Evolutionary conservation across 2,113 vertebrate species (phyloP).

Genomic region (Psephotus haematonotus): DNA sequence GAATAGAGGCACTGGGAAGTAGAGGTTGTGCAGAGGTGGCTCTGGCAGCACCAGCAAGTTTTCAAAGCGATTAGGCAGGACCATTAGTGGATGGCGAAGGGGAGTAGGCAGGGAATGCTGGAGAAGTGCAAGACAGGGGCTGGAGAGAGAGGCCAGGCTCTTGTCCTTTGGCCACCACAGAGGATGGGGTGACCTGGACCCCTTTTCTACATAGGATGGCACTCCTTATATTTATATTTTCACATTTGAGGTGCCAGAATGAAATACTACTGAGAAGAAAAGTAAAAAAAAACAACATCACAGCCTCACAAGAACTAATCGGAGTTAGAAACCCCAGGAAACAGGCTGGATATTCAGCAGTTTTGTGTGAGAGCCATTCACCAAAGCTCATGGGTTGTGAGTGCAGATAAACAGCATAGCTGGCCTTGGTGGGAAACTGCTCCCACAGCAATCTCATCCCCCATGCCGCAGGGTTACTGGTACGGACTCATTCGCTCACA

Average conservation of each 20-base stretch:
- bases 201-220: background rate
- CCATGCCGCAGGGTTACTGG: fast-evolving
- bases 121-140: background rate
- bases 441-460: background rate
- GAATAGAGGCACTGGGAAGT: background rate
- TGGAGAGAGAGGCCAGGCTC: background rate
- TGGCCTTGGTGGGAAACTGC: background rate
- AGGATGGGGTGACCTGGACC: background rate
- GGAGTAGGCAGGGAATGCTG: background rate
- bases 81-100: background rate
- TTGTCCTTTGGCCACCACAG: fast-evolving
- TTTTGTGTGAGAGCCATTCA: background rate
- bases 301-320: background rate
- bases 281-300: background rate
- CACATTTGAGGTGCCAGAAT: background rate
- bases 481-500: background rate
- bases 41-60: background rate
- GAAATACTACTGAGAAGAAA: background rate
- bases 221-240: background rate
- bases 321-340: background rate
- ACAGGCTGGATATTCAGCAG: background rate
- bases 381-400: background rate
- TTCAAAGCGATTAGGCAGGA: background rate
- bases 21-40: background rate
- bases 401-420: background rate